phyloP scores from a whole-genome alignment of 2,113 vertebrate genomes.

The Menura novaehollandiae region DNA sequence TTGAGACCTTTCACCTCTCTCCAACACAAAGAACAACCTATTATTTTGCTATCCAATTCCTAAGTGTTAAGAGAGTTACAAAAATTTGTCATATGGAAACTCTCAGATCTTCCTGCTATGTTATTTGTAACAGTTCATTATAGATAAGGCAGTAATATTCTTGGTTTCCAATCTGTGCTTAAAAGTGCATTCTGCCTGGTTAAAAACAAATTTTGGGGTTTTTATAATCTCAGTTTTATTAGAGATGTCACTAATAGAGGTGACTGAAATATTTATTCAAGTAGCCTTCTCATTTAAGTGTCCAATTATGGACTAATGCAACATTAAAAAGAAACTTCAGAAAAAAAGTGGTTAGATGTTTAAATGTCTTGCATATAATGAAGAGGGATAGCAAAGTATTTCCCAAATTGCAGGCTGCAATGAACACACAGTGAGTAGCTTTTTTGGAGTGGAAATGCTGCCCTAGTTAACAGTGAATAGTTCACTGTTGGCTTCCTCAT shows the following conservation, averaged over 20 bases:
- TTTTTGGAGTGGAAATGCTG: not conserved
- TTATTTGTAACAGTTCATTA: not conserved
- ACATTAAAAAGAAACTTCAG: not conserved
- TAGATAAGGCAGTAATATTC: not conserved
- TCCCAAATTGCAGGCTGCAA: not conserved
- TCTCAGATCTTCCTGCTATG: not conserved
- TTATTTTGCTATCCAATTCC: not conserved
- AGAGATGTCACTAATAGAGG: not conserved
- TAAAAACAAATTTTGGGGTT: not conserved
- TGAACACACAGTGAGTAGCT: not conserved
- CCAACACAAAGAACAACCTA: not conserved
- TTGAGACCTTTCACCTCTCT: not conserved
- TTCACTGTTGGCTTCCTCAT: not conserved
- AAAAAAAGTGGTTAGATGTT: not conserved
- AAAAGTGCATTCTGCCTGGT: not conserved
- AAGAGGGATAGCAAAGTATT: not conserved
- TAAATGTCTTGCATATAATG: not conserved
- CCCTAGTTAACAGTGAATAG: not conserved
- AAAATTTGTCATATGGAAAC: not conserved
- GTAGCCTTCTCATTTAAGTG: not conserved
- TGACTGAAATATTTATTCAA: not conserved
- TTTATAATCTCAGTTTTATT: not conserved
- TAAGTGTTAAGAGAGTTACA: not conserved
- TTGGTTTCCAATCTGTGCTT: not conserved
- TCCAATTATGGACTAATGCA: not conserved